Percentiles rank a stretch among this genome's conserved stretches.
These are phyloP conservation scores for Deilephila porcellus DNA, from an alignment of 2,888 invertebrate species.

Conservation along the genomic window DNA sequence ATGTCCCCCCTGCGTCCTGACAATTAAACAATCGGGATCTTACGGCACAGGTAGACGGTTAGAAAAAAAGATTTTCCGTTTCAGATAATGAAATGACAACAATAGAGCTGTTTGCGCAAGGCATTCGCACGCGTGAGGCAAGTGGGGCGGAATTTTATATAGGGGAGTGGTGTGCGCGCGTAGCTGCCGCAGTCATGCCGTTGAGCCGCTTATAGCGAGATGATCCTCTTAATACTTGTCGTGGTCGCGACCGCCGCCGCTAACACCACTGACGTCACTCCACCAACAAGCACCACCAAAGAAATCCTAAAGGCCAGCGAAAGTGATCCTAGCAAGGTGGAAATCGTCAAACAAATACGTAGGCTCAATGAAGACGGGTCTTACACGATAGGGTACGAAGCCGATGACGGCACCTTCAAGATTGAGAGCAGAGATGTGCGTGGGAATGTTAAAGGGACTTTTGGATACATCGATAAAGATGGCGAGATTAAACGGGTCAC, in stretches of 20 bases:
- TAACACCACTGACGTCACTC: constrained; percentile 57
- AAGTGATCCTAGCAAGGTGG: constrained; percentile 88
- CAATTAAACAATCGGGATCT: constrained; percentile 82
- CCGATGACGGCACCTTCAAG: constrained; percentile 93
- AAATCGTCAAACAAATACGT: constrained; percentile 92
- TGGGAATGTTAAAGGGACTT: constrained; percentile 93
- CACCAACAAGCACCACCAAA: constrained; percentile 70
- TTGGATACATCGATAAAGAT: constrained; percentile 91
- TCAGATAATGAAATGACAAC: constrained; percentile 84
- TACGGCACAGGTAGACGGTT: constrained; percentile 69
- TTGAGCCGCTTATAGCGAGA: constrained; percentile 71
- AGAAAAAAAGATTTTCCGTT: constrained; percentile 84
- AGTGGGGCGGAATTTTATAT: constrained; percentile 84
- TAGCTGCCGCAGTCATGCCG: constrained; percentile 79
- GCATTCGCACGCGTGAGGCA: constrained; percentile 72
- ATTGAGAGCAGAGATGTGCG: constrained; percentile 92
- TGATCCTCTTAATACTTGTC: constrained; percentile 71
- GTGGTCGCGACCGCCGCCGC: constrained; percentile 63
- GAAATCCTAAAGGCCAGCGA: constrained; percentile 86
- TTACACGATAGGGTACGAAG: constrained; percentile 93
- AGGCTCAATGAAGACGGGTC: constrained; percentile 93
- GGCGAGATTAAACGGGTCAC: constrained; percentile 92
- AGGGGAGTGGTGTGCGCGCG: constrained; percentile 68
- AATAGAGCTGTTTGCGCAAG: constrained; percentile 77
- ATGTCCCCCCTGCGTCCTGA: constrained; percentile 46